phyloP scores from a whole-genome alignment of 2,113 vertebrate genomes.

The Cyphomyrus discorhynchus region DNA sequence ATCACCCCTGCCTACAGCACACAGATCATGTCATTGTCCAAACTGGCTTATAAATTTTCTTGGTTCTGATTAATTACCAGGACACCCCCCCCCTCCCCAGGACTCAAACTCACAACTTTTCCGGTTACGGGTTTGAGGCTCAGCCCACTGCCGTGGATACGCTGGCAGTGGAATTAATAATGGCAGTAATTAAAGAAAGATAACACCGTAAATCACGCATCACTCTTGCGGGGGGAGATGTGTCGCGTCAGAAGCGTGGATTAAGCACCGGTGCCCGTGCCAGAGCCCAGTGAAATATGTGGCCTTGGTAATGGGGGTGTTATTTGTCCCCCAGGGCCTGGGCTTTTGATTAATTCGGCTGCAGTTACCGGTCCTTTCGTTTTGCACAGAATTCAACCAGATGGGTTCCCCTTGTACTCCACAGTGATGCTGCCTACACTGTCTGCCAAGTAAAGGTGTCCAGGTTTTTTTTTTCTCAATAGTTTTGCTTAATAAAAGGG shows the following conservation, averaged over 20 bases:
- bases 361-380: slow-evolving; percentile 4
- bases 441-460: background rate
- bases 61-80: background rate
- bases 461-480: background rate
- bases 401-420: background rate
- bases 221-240: slow-evolving; percentile 7
- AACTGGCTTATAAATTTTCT: background rate
- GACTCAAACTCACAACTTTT: background rate
- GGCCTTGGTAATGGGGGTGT: slow-evolving; percentile 18
- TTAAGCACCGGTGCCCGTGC: slow-evolving; percentile 14
- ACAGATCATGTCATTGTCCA: background rate
- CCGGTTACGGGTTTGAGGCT: background rate
- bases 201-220: slow-evolving; percentile 16
- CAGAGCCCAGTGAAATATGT: slow-evolving; percentile 14
- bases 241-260: background rate
- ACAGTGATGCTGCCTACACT: background rate
- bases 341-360: slow-evolving; percentile 3
- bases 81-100: background rate
- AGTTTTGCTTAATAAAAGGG: background rate
- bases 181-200: slow-evolving; percentile 13
- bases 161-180: slow-evolving; percentile 12
- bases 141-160: background rate
- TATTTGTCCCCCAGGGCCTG: slow-evolving; percentile 6
- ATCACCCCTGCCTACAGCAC: background rate
- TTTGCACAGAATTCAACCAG: background rate